Conservation (phyloP, 2,113 vertebrate species). For the Dasyornis broadbenti region DNA sequence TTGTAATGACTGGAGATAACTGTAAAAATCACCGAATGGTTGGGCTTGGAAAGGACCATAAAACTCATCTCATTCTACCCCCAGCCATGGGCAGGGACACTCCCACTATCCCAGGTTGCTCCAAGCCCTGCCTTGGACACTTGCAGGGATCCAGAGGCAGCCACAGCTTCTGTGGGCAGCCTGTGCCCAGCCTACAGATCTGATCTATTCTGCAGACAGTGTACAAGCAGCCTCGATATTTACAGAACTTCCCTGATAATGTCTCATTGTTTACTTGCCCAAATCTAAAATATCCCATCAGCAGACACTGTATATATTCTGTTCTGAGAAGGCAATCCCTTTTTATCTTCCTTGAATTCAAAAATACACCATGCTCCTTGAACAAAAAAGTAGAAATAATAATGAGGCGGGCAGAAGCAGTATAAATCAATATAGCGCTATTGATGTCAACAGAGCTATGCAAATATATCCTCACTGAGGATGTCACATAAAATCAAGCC, state of each 20-base stretch:
- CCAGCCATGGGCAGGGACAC: background rate
- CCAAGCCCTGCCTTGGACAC: accelerated
- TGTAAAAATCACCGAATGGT: background rate
- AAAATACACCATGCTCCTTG: background rate
- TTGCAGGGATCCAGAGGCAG: background rate
- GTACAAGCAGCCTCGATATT: background rate
- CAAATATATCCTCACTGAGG: constrained; percentile 24
- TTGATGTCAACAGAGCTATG: constrained; percentile 38
- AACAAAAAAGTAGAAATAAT: constrained; percentile 31
- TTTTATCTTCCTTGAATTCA: background rate
- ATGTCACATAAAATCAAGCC: constrained; percentile 39
- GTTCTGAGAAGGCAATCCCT: background rate
- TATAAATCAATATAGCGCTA: constrained; percentile 37
- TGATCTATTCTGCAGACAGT: background rate
- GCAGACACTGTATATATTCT: background rate
- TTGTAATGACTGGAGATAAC: background rate
- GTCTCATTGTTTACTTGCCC: background rate
- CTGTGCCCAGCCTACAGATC: background rate
- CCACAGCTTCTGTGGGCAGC: background rate
- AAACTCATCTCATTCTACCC: background rate
- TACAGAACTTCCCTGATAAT: background rate
- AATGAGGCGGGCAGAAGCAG: background rate
- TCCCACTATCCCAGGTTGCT: background rate
- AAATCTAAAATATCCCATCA: background rate
- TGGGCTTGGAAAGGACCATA: background rate